These are phyloP conservation scores for Holocentrus rufus DNA, from an alignment of 2,797 vertebrate species.

Conservation along the genomic window DNA sequence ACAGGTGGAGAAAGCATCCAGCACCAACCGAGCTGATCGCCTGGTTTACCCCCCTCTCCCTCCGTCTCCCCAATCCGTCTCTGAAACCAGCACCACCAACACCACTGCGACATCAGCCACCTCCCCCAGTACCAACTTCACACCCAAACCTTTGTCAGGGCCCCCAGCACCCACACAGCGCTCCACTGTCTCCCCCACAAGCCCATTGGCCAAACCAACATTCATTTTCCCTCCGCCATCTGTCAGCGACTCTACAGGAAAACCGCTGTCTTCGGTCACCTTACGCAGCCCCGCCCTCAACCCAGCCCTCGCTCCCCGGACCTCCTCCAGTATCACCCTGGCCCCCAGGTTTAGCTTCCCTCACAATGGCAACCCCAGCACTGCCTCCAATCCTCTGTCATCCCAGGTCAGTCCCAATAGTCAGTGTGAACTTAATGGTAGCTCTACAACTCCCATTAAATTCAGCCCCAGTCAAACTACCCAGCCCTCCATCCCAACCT, in stretches of 20 bases:
- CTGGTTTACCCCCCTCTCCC: slow-evolving; percentile 86
- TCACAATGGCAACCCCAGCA: no score
- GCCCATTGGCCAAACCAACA: slow-evolving; percentile 36
- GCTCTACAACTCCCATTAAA: background rate
- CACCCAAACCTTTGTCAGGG: background rate
- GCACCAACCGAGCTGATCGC: slow-evolving; percentile 70
- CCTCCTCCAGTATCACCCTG: background rate
- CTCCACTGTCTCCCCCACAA: background rate
- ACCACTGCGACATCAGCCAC: background rate
- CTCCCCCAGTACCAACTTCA: background rate
- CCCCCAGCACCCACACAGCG: slow-evolving; percentile 6
- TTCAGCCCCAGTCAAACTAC: background rate
- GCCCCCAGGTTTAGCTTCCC: background rate
- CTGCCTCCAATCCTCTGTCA: background rate
- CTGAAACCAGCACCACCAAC: background rate
- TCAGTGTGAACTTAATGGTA: background rate
- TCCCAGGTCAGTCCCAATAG: background rate
- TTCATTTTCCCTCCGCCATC: slow-evolving; percentile 41
- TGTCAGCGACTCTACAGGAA: background rate
- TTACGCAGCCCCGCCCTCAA: slow-evolving; percentile 32
- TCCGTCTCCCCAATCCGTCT: slow-evolving; percentile 16
- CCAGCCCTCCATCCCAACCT: background rate
- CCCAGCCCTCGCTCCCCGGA: slow-evolving; percentile 1
- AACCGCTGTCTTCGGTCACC: background rate
- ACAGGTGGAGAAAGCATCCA: slow-evolving; percentile 73